A percentile compares a stretch with the other conserved stretches of the same genome.
phyloP scores from a whole-genome alignment of 2,113 vertebrate genomes.

The Rallus limicola region DNA sequence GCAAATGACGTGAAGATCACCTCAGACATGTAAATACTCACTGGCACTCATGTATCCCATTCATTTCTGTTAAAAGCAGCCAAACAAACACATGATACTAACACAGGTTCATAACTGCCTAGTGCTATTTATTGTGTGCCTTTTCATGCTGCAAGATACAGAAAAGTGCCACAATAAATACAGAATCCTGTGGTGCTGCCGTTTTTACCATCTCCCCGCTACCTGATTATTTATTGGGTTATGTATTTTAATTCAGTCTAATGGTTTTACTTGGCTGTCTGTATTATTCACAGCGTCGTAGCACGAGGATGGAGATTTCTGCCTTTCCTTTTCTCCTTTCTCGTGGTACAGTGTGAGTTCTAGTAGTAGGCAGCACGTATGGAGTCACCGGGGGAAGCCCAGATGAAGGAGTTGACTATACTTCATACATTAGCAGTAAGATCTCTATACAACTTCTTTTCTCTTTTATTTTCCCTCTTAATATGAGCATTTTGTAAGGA shows the following conservation, averaged over 20 bases:
- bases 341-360: background rate
- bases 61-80: background rate
- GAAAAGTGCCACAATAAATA: background rate
- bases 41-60: background rate
- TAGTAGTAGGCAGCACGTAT: rapidly evolving
- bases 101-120: background rate
- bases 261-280: background rate
- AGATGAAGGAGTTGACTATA: rapidly evolving
- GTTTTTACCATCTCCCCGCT: background rate
- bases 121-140: background rate
- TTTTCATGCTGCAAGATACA: background rate
- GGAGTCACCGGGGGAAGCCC: background rate
- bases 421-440: rapidly evolving
- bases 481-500: background rate
- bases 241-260: background rate
- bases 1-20: background rate
- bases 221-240: background rate
- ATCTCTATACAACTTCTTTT: background rate
- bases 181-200: background rate
- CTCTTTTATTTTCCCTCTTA: background rate
- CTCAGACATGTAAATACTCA: background rate
- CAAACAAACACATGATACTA: background rate
- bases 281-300: background rate
- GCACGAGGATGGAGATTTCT: background rate
- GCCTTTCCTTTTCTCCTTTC: background rate